phyloP scores from a whole-genome alignment of 1,140 invertebrate genomes.

The Saccostrea glomerata region DNA sequence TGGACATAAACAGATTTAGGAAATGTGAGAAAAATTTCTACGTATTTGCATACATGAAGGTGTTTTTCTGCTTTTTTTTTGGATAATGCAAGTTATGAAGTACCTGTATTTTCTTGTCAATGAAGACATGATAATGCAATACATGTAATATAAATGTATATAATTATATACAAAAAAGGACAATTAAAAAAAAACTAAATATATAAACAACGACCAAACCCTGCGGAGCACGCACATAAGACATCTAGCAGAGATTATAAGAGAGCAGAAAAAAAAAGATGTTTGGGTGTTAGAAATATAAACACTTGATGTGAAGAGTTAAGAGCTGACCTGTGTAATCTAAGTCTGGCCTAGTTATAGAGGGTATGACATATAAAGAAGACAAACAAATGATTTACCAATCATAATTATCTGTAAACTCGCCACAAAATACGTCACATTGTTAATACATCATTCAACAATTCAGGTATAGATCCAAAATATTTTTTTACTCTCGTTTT shows the following conservation, averaged over 20 bases:
- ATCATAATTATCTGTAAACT: constrained; percentile 39
- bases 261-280: constrained; percentile 33
- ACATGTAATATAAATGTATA: neutral
- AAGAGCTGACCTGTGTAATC: constrained; percentile 41
- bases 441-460: constrained; percentile 10
- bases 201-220: constrained; percentile 40
- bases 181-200: neutral
- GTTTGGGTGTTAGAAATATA: constrained; percentile 44
- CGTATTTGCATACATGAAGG: neutral
- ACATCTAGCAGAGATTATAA: constrained; percentile 43
- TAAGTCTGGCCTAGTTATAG: constrained; percentile 40
- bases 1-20: neutral
- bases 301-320: constrained; percentile 38
- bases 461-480: neutral
- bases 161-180: neutral
- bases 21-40: constrained; percentile 6
- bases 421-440: constrained; percentile 38
- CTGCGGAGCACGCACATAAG: constrained; percentile 36
- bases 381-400: constrained; percentile 28
- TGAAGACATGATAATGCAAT: constrained; percentile 20
- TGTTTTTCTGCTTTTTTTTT: constrained; percentile 10
- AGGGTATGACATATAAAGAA: constrained; percentile 40
- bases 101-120: constrained; percentile 24
- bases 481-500: neutral
- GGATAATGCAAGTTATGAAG: constrained; percentile 3